Evolutionary conservation across 2,113 vertebrate genomes (phyloP).

Genomic region (Chrysochloris asiatica): DNA sequence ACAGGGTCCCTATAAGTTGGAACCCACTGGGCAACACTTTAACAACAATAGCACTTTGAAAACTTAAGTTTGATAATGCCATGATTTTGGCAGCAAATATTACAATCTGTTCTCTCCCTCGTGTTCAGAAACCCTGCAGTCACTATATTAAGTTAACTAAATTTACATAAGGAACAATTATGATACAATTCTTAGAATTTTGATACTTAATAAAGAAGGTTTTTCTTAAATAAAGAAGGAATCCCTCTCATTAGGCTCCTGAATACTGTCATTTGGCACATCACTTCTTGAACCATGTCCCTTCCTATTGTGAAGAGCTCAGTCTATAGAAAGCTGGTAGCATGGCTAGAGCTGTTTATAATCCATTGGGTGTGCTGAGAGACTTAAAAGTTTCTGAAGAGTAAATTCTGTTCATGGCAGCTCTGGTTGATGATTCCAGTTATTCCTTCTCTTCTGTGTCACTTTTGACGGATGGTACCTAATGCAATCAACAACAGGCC

Average conservation of each 20-base stretch:
- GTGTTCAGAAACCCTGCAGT: background rate
- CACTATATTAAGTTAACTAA: background rate
- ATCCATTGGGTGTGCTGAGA: constrained; percentile 76
- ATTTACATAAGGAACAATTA: constrained; percentile 52
- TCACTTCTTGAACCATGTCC: background rate
- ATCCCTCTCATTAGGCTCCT: constrained; percentile 7
- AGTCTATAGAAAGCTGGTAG: constrained; percentile 70
- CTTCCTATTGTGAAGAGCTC: constrained; percentile 62
- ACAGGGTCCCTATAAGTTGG: no score
- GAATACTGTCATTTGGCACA: background rate
- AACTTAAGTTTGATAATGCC: background rate
- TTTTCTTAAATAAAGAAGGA: constrained; percentile 44
- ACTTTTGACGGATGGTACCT: constrained; percentile 91
- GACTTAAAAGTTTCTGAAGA: constrained; percentile 86
- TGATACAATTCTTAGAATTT: constrained; percentile 55
- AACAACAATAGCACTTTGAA: no score
- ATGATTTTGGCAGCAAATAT: constrained; percentile 52
- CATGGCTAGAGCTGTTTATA: constrained; percentile 77
- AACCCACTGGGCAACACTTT: no score
- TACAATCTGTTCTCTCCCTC: background rate
- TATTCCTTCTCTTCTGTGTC: constrained; percentile 87
- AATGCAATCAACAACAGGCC: constrained; percentile 88
- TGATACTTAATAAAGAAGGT: constrained; percentile 26
- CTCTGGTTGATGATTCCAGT: constrained; percentile 88
- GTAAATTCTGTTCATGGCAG: constrained; percentile 87